Evolutionary conservation across 2,888 invertebrate genomes (phyloP).

Genomic region (Calliscelio sp.): DNA sequence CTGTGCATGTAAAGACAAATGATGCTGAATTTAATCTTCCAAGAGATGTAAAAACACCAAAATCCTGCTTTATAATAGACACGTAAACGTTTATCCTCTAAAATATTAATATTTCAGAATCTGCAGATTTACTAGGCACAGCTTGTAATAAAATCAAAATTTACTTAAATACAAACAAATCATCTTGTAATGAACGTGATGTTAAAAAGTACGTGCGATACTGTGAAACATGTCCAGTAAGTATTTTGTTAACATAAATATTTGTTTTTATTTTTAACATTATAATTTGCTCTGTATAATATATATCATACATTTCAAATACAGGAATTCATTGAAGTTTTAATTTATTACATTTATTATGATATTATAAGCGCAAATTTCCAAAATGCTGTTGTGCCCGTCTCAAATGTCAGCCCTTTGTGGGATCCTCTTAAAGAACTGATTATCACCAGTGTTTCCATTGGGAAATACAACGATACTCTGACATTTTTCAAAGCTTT

Average conservation of each 20-base stretch:
- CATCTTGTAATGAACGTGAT: conserved; percentile 73
- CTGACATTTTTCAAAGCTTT: conserved; percentile 76
- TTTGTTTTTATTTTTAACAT: no score
- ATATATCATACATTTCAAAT: no score
- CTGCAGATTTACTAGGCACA: conserved; percentile 22
- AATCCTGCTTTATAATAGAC: no score
- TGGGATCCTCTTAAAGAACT: conserved; percentile 78
- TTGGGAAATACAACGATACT: conserved; percentile 74
- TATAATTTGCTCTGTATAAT: no score
- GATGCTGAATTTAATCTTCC: no score
- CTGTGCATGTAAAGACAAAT: no score
- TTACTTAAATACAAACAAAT: conserved; percentile 78
- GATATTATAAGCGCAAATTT: conserved; percentile 75
- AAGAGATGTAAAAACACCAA: no score
- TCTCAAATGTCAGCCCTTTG: conserved; percentile 75
- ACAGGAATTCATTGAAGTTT: conserved; percentile 79
- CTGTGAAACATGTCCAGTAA: conserved; percentile 77
- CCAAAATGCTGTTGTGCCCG: conserved; percentile 47
- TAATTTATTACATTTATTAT: conserved; percentile 78
- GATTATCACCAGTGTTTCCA: conserved; percentile 69
- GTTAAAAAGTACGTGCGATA: conserved; percentile 76
- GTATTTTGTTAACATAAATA: no score
- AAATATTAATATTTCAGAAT: no score
- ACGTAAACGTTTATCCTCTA: no score
- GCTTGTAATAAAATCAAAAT: conserved; percentile 79